Conservation (phyloP, 1,140 invertebrate genomes). For the Stenopsyche tienmushanensis region DNA sequence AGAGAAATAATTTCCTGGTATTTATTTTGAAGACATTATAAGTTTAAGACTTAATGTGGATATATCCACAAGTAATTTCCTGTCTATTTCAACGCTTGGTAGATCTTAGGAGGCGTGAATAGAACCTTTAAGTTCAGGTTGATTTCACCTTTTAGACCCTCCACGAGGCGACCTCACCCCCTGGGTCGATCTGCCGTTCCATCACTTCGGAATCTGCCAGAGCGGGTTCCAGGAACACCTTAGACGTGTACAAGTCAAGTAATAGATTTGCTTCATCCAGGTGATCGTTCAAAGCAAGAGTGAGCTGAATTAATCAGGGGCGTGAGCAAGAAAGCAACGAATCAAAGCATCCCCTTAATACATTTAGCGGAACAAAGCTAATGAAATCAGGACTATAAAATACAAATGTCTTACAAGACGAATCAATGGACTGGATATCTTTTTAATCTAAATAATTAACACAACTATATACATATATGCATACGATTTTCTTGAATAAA, state of each 20-base stretch:
- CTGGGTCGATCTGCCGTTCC: not conserved
- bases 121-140: not conserved
- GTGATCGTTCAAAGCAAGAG: not conserved
- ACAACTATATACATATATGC: too few relatives aligned
- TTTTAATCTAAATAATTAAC: not conserved
- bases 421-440: not conserved
- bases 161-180: not conserved
- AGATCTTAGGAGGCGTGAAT: not conserved
- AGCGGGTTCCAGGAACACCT: not conserved
- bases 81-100: not conserved
- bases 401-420: not conserved
- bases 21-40: too few relatives aligned
- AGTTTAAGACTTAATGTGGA: too few relatives aligned
- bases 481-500: too few relatives aligned
- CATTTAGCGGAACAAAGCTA: conserved; percentile 3
- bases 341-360: not conserved
- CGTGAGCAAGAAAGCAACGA: too few relatives aligned
- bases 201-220: not conserved
- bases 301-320: not conserved
- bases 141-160: conserved; percentile 4
- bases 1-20: too few relatives aligned
- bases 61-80: not conserved
- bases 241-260: not conserved
- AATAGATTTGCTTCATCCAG: conserved; percentile 4
- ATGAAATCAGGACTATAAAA: not conserved